These are phyloP conservation scores for Pyrocoelia pectoralis DNA, from an alignment of 2,888 invertebrate genomes.

Conservation along the genomic window DNA sequence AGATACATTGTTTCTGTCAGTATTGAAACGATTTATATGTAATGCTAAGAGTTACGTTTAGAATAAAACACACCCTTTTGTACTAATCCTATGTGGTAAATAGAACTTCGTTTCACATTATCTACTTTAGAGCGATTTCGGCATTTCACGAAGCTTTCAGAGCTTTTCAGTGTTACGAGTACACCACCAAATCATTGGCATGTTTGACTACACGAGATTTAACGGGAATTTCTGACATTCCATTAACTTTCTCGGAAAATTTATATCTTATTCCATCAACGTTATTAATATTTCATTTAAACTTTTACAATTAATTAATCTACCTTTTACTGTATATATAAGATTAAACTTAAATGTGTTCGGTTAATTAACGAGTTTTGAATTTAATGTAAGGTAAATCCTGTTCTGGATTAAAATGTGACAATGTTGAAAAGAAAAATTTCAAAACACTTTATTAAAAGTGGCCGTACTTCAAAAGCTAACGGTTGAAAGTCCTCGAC, in stretches of 20 bases:
- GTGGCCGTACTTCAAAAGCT: too few species aligned
- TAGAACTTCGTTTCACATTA: neutral
- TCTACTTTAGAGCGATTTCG: conserved; percentile 1
- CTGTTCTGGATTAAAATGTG: too few species aligned
- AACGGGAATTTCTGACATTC: neutral
- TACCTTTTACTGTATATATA: too few species aligned
- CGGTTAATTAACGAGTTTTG: too few species aligned
- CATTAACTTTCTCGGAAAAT: neutral
- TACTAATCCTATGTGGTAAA: conserved; percentile 1
- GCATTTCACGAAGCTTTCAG: conserved; percentile 1
- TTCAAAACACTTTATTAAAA: too few species aligned
- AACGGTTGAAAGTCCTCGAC: too few species aligned
- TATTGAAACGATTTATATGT: neutral
- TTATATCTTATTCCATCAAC: neutral
- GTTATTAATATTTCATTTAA: neutral
- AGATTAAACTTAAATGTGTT: too few species aligned
- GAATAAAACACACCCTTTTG: neutral
- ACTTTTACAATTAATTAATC: neutral
- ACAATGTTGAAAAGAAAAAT: too few species aligned
- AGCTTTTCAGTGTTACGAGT: neutral
- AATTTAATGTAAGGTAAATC: too few species aligned
- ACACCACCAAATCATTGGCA: neutral
- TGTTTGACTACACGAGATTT: neutral
- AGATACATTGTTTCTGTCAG: neutral
- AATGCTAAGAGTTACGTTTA: neutral